Evolutionary conservation across 2,797 vertebrate species (phyloP), one percentile per base, ranked within the genome.

Genomic region (Myotis pilosus): DNA sequence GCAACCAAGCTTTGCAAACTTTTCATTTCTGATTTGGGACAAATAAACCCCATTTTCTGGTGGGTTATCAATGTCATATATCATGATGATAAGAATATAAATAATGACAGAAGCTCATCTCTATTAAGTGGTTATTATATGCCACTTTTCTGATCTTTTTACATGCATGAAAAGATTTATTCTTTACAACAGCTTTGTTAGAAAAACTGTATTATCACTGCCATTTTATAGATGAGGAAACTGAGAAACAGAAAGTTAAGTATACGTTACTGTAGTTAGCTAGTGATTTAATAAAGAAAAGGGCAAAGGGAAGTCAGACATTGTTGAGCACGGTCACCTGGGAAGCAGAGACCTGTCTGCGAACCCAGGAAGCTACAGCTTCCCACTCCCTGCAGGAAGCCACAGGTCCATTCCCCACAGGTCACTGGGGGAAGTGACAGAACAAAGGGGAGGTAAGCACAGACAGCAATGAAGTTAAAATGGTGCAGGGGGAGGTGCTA

Each of bases 1-100:
- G 57, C 28, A 92, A 10, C 41, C 55, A 30, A 81, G 53, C 44
- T 87, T 84, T 83, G 33, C 33, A 68, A 83, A 80, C 38, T 66
- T 91, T 49, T 38, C 9, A 47, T 64, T 92, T 92, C 36, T 94
- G n/a, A 83, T 68, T 76, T 87, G 66, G 36, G 17, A 92, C 28
- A 87, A 78, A 25, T 17, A 72, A 81, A 69, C 3, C 47, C 17
- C 19, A 89, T 72, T 87, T 87, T 69, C 76, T 53, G 74, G 53
- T 30, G 28, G 57, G 10, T 66, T 66, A 81, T 51, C 51, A 78
- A 47, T 19, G 16, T 79, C 4, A 0, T 55, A 71, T 28, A 13
- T 68, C 38, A 76, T 38, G 25, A 90, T 53, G 66, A 69, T 30
- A 44, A 87, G 86, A 87, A 83, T 30, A 66, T 3, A 62, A 86